These are phyloP conservation scores for Drosophila hawaiiensis DNA, from an alignment of 2,888 invertebrate genomes.

Conservation along the genomic window DNA sequence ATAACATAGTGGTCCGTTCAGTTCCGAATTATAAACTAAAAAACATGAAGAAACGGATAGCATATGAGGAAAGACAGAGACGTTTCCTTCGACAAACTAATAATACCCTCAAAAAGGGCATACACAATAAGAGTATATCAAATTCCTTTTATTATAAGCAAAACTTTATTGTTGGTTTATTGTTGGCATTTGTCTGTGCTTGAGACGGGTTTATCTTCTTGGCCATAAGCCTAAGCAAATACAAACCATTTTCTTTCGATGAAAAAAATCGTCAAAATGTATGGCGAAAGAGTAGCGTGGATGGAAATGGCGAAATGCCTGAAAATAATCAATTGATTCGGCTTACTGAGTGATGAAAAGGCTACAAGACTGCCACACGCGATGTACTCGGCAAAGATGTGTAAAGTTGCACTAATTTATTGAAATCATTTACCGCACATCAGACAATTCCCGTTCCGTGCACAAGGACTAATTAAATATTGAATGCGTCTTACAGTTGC, in stretches of 20 bases:
- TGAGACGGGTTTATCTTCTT: conserved; percentile 68
- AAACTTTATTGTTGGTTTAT: conserved; percentile 29
- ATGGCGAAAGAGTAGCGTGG: conserved; percentile 13
- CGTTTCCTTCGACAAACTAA: not conserved
- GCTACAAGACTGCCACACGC: not conserved
- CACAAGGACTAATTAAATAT: conserved; percentile 71
- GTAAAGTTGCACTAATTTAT: conserved; percentile 65
- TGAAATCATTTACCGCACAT: conserved; percentile 71
- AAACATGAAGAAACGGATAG: not conserved
- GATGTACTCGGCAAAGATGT: not conserved
- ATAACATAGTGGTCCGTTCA: rapidly evolving
- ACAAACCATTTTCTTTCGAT: conserved; percentile 69
- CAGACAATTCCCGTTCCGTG: conserved; percentile 45
- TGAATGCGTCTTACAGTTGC: conserved; percentile 63
- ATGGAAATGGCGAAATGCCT: conserved; percentile 27
- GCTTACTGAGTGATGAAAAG: not conserved
- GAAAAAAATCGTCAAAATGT: conserved; percentile 29
- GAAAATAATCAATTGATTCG: conserved; percentile 63
- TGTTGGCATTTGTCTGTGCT: conserved; percentile 52
- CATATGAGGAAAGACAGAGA: not conserved
- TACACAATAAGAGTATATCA: conserved; percentile 39
- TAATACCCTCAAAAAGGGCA: not conserved
- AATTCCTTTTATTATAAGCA: conserved; percentile 24
- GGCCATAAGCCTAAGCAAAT: conserved; percentile 77
- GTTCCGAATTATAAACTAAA: not conserved